Base-by-base conservation (phyloP, 1,140 invertebrate species). In the Sesamia nonagrioides region DNA sequence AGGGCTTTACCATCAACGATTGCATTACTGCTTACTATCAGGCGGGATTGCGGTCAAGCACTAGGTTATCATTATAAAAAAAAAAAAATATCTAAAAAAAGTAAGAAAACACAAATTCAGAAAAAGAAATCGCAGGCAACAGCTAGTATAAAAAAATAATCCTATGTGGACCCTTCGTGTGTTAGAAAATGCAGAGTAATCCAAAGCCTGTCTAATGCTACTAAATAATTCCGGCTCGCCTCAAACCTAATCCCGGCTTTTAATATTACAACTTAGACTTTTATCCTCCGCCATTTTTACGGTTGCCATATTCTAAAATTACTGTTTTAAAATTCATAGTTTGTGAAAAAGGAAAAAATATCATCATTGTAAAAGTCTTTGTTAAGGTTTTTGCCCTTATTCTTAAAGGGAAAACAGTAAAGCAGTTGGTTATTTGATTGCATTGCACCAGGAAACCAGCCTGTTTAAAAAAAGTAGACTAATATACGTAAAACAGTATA, bases 261-360 rank as follows among this genome's bases (percentile, higher is more conserved):
- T 71, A 52, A 69, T 69, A 69, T 50, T 37, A 68, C 40, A 52
- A 33, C 68, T 7, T 52, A 71, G 27, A 71, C 0, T 18, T 66
- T 66, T 42, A 48, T 17, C 37, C 11, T 27, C 17, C 21, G 13
- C 63, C 11, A 54, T 27, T n/a, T 71, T 52, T 37, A 50, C 18
- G 63, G n/a, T 11, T 0, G 63, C 61, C n/a, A 58, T 61, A 15
- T 68, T 50, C 63, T n/a, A 9, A 71, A 45, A 71, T 66, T 52
- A 54, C 48, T 35, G 21, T 54, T 17, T 71, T 71, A 71, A 52
- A 71, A 71, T 71, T 71, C 68, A 71, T 71, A 71, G 68, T 71
- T 71, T 54, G 48, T 35, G 52, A 54, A 71, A 54, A 71, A 9
- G 33, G 7, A 54, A 71, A 68, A 71, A 71, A 35, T 54, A 68